Evolutionary conservation across 2,113 vertebrate species (phyloP).

Genomic region (Procavia capensis): DNA sequence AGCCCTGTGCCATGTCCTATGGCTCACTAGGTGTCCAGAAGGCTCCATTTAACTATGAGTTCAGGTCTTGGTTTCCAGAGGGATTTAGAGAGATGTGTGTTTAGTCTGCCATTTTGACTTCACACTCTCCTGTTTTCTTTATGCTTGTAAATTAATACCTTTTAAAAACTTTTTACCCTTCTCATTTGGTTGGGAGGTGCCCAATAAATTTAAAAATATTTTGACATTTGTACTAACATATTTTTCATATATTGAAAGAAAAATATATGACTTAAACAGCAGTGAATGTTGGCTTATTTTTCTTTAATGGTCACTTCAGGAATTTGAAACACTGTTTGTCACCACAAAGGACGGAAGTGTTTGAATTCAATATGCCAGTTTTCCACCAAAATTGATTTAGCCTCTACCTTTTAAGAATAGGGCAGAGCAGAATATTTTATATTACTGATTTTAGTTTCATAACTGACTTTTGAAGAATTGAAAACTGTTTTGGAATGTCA

Average conservation of each 20-base stretch:
- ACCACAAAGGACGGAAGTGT: not conserved
- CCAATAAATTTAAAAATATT: not conserved
- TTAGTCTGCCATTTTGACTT: too few relatives aligned
- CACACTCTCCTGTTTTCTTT: not conserved
- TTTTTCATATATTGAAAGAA: not conserved
- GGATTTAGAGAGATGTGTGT: too few relatives aligned
- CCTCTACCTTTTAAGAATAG: conserved; percentile 13
- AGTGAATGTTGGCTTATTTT: not conserved
- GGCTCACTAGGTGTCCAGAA: too few relatives aligned
- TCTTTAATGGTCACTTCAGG: not conserved
- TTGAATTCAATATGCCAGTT: conserved; percentile 17
- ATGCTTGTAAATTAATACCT: not conserved
- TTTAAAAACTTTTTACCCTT: not conserved
- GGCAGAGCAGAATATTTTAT: conserved; percentile 18
- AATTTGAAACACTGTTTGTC: not conserved
- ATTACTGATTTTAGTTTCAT: conserved; percentile 38
- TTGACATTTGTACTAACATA: not conserved
- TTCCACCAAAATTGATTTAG: conserved; percentile 38
- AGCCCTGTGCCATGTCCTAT: too few relatives aligned
- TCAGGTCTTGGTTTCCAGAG: too few relatives aligned
- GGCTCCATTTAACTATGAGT: too few relatives aligned
- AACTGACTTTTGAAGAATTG: conserved; percentile 48
- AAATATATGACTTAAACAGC: not conserved
- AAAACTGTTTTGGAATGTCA: conserved; percentile 43
- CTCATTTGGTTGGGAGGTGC: not conserved